Percentiles rank a stretch among this genome's conserved stretches.
Conservation (phyloP, 2,113 vertebrate genomes). For the Callospermophilus lateralis region DNA sequence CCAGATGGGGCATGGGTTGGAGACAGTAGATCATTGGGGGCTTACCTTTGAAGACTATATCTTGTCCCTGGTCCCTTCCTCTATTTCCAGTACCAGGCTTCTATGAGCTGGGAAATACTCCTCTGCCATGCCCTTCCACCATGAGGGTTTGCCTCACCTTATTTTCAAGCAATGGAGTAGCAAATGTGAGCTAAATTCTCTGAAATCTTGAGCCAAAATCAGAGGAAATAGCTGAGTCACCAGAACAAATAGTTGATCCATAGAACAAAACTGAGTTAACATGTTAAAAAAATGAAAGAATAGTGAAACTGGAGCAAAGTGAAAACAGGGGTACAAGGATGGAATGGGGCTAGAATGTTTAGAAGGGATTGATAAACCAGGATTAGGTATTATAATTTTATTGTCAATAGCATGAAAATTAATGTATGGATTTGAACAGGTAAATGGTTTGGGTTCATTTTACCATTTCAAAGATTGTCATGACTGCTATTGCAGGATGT, state of each 20-base stretch:
- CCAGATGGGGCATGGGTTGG: not conserved
- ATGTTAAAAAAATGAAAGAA: not conserved
- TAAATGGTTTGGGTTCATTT: not conserved
- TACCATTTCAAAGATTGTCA: not conserved
- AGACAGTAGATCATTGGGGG: not conserved
- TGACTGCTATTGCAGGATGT: not conserved
- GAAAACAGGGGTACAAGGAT: not conserved
- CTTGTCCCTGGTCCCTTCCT: not conserved
- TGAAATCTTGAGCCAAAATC: not conserved
- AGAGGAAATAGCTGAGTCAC: not conserved
- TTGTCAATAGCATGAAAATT: conserved; percentile 21
- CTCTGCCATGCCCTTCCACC: not conserved
- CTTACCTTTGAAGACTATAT: not conserved
- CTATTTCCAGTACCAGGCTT: not conserved
- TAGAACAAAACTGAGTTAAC: not conserved
- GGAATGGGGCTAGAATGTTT: not conserved
- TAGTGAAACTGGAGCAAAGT: not conserved
- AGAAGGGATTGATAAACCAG: not conserved
- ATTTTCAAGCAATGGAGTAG: not conserved
- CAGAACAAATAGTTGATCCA: too few species aligned
- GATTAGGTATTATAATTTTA: not conserved
- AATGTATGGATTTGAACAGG: not conserved
- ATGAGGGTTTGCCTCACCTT: not conserved
- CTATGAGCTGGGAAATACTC: not conserved
- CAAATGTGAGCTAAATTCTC: not conserved